These are phyloP conservation scores for Buathra laborator DNA, from an alignment of 2,888 invertebrate species.

Conservation along the genomic window DNA sequence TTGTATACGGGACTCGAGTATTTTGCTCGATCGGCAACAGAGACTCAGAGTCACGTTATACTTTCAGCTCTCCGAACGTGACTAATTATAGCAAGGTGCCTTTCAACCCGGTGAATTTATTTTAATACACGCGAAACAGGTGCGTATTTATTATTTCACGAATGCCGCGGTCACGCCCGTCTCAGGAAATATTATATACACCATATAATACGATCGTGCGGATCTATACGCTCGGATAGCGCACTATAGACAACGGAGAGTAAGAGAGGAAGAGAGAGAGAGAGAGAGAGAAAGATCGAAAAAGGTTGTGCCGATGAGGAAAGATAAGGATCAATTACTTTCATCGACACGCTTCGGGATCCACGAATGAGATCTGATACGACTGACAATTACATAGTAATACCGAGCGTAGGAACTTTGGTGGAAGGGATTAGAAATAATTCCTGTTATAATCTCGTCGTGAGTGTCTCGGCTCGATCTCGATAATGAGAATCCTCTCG, in stretches of 20 bases:
- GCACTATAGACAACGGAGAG: constrained; percentile 59
- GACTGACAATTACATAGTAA: constrained; percentile 31
- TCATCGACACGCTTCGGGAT: constrained; percentile 32
- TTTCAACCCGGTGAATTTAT: constrained; percentile 38
- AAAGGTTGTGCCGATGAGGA: constrained; percentile 65
- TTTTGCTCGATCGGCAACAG: background rate
- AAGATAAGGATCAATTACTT: constrained; percentile 75
- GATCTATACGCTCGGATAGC: constrained; percentile 67
- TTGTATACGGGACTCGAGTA: background rate
- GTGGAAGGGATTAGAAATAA: constrained; percentile 32
- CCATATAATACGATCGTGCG: constrained; percentile 44
- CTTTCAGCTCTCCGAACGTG: constrained; percentile 36
- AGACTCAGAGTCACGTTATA: constrained; percentile 27
- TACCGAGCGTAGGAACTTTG: background rate
- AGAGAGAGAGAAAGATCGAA: constrained; percentile 30
- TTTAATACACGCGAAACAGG: constrained; percentile 46
- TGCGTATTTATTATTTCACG: constrained; percentile 44
- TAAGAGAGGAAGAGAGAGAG: no score
- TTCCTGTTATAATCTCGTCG: constrained; percentile 28
- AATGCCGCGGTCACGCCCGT: constrained; percentile 23
- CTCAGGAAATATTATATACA: constrained; percentile 13
- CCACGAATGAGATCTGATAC: constrained; percentile 33
- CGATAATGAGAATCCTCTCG: constrained; percentile 16
- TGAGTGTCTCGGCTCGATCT: constrained; percentile 5
- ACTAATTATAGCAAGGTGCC: constrained; percentile 54